Evolutionary conservation across 2,888 invertebrate genomes (phyloP).

Genomic region (Catocala nupta): DNA sequence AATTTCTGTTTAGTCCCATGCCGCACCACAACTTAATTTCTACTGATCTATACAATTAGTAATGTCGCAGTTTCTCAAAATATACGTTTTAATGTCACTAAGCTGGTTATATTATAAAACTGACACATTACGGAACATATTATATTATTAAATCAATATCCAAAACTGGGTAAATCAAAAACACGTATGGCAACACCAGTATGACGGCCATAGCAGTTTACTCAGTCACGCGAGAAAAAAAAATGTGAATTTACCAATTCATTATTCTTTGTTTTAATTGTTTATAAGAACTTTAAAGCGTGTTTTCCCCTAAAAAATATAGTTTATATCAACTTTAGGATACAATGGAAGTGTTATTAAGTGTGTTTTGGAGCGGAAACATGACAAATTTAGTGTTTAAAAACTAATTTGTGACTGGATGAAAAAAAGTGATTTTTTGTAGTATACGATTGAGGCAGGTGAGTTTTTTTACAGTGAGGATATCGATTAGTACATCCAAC

Average conservation of each 20-base stretch:
- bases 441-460: conserved; percentile 61
- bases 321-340: conserved; percentile 2
- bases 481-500: conserved; percentile 69
- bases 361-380: conserved; percentile 34
- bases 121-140: too few relatives aligned
- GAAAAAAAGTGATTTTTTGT: conserved; percentile 72
- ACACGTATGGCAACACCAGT: conserved; percentile 58
- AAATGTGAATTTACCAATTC: conserved; percentile 65
- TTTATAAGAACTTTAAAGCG: conserved; percentile 34
- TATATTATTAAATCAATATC: too few relatives aligned
- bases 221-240: conserved; percentile 66
- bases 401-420: conserved; percentile 52
- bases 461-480: conserved; percentile 65
- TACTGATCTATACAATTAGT: too few relatives aligned
- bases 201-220: conserved; percentile 69
- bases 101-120: too few relatives aligned
- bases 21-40: too few relatives aligned
- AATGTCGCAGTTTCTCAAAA: too few relatives aligned
- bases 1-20: too few relatives aligned
- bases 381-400: conserved; percentile 37
- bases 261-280: conserved; percentile 51
- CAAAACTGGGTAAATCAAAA: conserved; percentile 14
- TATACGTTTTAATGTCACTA: too few relatives aligned
- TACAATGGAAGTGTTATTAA: conserved; percentile 27
- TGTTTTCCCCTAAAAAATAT: conserved; percentile 25